Base-by-base conservation (phyloP, 2,797 vertebrate species). In the Mus minutoides region DNA sequence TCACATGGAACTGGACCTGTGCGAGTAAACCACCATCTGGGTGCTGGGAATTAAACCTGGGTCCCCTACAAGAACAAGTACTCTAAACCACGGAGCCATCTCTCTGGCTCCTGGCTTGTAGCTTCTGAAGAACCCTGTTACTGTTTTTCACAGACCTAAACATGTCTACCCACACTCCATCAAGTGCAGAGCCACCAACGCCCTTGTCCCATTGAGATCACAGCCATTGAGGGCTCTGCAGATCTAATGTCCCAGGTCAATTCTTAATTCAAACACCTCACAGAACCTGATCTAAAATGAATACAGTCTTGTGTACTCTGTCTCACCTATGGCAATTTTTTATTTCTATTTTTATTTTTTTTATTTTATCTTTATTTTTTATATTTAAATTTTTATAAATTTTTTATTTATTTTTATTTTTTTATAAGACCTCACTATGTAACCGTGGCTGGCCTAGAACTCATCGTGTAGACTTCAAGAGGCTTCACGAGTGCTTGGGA, bases 221-320 rank as follows among this genome's bases (percentile, higher is more conserved):
- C 0, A 13, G 7, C 73, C 4, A 0, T 21, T 11, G 7, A 60
- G 7, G 37, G 40, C 75, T 3, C 22, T 2, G 11, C 19, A 1
- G 69, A 79, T 10, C 58, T 3, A 19, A 12, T 4, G 0, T 21
- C 17, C 12, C 6, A 1, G 3, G 62, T 19, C 13, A 8, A 0
- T 14, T 89, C 71, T 7, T 49, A 87, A n/a, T 37, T 37, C 29
- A 37, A 71, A 77, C 17, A 40, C 37, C 78, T n/a, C 26, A 24
- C 11, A 78, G 71, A 76, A 43, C 17, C 87, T 19, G 56, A 37
- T 34, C 73, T 60, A 10, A 49, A 14, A 37, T 8, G 56, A 29
- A 26, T 0, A 46, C 56, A 40, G 5, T 29, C 37, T 22, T 49
- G 9, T 11, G 34, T 34, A 10, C 0, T 58, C 40, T 34, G 34